These are phyloP conservation scores for Pinctada fucata DNA, from an alignment of 2,888 invertebrate genomes.

Conservation along the genomic window DNA sequence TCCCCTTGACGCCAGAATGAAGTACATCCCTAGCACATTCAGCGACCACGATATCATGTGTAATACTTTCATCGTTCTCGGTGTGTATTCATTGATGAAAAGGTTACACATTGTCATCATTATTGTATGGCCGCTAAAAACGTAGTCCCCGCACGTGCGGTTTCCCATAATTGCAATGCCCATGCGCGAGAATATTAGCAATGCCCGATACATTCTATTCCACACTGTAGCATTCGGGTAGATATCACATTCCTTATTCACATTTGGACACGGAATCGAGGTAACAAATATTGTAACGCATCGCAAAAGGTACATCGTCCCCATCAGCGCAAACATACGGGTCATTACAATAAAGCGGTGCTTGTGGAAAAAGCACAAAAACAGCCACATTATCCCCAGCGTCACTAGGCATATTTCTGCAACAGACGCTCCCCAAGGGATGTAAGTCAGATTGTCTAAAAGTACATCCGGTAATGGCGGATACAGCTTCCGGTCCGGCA, in stretches of 20 bases:
- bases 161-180: conserved; percentile 19
- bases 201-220: conserved; percentile 5
- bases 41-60: conserved; percentile 20
- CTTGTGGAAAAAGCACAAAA: conserved; percentile 7
- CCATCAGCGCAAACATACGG: neutral
- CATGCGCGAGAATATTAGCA: conserved; percentile 5
- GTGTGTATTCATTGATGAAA: conserved; percentile 24
- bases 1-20: conserved; percentile 17
- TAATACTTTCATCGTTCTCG: conserved; percentile 7
- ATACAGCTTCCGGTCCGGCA: conserved; percentile 22
- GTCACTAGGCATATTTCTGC: conserved; percentile 11
- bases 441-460: conserved; percentile 13
- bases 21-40: conserved; percentile 24
- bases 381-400: conserved; percentile 5
- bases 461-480: conserved; percentile 29
- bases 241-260: conserved; percentile 7
- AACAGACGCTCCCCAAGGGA: conserved; percentile 19
- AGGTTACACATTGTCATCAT: conserved; percentile 21
- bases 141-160: conserved; percentile 25
- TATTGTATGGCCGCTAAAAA: conserved; percentile 30
- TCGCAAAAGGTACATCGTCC: conserved; percentile 4
- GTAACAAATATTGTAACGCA: neutral
- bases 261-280: conserved; percentile 1
- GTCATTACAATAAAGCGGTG: neutral
- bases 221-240: conserved; percentile 4